These are phyloP conservation scores for Mormyrus hasselquistii DNA, from an alignment of 2,797 vertebrate genomes.

Conservation along the genomic window DNA sequence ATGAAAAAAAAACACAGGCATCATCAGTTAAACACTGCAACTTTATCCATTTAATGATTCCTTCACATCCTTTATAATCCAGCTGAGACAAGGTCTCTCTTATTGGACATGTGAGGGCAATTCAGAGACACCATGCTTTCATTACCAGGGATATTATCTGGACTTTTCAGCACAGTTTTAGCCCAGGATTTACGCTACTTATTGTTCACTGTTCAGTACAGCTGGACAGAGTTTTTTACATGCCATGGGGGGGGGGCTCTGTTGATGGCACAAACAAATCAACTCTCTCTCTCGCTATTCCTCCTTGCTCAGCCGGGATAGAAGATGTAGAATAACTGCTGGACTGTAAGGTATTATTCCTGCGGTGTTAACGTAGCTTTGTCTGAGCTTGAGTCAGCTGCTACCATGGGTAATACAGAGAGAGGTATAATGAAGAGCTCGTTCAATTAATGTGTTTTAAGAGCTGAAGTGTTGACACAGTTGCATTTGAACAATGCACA, in stretches of 20 bases:
- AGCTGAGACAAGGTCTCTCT: background rate
- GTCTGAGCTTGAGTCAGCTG: background rate
- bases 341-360: conserved; percentile 4
- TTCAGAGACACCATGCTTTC: conserved; percentile 29
- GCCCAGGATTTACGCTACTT: conserved; percentile 32
- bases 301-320: conserved; percentile 42
- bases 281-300: conserved; percentile 29
- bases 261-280: conserved; percentile 39
- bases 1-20: background rate
- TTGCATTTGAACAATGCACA: background rate
- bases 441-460: conserved; percentile 3
- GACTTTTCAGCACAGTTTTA: conserved; percentile 26
- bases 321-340: conserved; percentile 13
- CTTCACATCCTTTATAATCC: background rate
- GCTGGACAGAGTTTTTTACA: conserved; percentile 34
- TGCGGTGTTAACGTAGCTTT: background rate
- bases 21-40: background rate
- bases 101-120: conserved; percentile 27
- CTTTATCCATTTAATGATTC: conserved; percentile 1
- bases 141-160: background rate
- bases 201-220: conserved; percentile 40
- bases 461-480: background rate
- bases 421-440: background rate
- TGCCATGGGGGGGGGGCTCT: conserved; percentile 22
- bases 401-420: background rate